Base-by-base conservation (phyloP, 1,140 invertebrate genomes). In the Reticulitermes speratus region DNA sequence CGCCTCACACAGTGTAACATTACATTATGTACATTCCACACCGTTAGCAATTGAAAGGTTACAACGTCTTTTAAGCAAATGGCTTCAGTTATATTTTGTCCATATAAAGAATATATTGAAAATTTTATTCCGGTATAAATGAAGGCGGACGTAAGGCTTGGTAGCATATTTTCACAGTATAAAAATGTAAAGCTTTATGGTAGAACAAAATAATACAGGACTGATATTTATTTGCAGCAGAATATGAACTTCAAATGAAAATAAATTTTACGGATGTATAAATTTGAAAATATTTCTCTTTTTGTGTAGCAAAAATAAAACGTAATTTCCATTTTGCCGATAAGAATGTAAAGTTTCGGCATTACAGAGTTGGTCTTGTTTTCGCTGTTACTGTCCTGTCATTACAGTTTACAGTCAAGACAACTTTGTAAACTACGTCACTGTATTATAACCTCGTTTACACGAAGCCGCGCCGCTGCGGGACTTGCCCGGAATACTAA, bases 381-480 rank as follows among this genome's bases (percentile, higher is more conserved):
- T 75, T 75, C 65, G 65, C 25, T 30, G 65, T 14, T 75, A 25
- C 65, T 30, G 16, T 0, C 30, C 65, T 75, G 65, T 75, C 65
- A 75, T 75, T 75, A 75, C 65, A 75, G 65, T 75, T 75, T 75
- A 16, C 65, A 75, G n/a, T 30, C 65, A 75, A 38, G 65, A 75
- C 65, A 75, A 75, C 25, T 75, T 75, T 75, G n/a, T 75, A 75
- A 75, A 75, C 65, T 75, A 16, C 65, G 65, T 75, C 65, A 6
- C 65, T 75, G 25, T 30, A 75, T 75, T 75, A 75, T 75, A 75
- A 75, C 25, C 65, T 75, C 65, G 65, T 75, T 75, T 75, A 75
- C 65, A 75, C 65, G 65, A 75, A 75, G 65, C 65, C n/a, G 25
- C 25, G 25, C 65, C 65, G 65, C 65, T 75, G 0, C 65, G 65